A percentile compares a stretch with the other conserved stretches of the same genome.
phyloP scores from a whole-genome alignment of 2,797 vertebrate species.

The Oryzias sinensis region DNA sequence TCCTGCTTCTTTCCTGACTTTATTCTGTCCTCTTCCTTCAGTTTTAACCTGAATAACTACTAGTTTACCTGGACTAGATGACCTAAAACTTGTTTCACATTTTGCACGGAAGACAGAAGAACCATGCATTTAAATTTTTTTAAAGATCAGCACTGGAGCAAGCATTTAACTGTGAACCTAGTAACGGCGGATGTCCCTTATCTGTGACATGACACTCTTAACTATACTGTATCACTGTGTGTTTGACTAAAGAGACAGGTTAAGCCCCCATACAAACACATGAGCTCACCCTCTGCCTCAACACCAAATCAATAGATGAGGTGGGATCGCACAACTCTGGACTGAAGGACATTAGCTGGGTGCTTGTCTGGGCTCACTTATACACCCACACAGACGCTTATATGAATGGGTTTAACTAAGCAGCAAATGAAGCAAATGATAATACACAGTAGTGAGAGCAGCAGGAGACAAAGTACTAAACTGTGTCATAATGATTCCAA shows the following conservation, averaged over 20 bases:
- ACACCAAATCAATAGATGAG: slow-evolving; percentile 66
- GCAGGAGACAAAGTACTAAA: not conserved
- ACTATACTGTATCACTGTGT: slow-evolving; percentile 29
- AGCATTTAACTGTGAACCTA: slow-evolving; percentile 7
- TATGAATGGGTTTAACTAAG: slow-evolving; percentile 30
- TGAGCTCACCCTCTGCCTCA: slow-evolving; percentile 61
- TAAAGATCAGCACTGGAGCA: not conserved
- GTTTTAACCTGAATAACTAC: not conserved
- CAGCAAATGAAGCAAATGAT: slow-evolving; percentile 14
- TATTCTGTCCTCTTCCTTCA: not conserved
- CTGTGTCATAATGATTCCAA: slow-evolving; percentile 6
- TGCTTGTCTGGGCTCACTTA: slow-evolving; percentile 22
- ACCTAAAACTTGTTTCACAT: slow-evolving; percentile 1
- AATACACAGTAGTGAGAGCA: slow-evolving; percentile 1
- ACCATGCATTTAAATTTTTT: not conserved
- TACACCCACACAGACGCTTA: slow-evolving; percentile 23
- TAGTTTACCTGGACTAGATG: not conserved
- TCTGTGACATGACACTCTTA: slow-evolving; percentile 20
- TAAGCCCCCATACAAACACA: slow-evolving; percentile 9
- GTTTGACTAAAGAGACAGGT: slow-evolving; percentile 29
- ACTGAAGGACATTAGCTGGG: slow-evolving; percentile 51
- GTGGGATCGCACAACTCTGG: slow-evolving; percentile 49
- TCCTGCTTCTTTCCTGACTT: not conserved
- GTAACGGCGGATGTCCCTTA: slow-evolving; percentile 19
- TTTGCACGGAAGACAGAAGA: not conserved